Evolutionary conservation across 2,888 invertebrate species (phyloP).

Genomic region (Escarpia spicata): DNA sequence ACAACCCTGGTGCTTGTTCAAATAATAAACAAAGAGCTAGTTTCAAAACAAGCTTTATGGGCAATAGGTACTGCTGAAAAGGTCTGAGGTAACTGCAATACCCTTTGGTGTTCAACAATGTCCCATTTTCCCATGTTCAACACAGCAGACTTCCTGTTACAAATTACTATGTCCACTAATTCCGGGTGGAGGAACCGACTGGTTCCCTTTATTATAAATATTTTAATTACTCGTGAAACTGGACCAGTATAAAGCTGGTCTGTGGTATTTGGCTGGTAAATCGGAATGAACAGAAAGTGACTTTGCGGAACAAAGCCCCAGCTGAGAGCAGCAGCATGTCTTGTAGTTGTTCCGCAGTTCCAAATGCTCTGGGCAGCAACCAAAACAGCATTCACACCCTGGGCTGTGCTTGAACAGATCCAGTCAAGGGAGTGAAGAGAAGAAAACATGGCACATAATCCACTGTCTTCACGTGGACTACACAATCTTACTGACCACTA

Average conservation of each 20-base stretch:
- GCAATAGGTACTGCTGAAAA: too few species aligned
- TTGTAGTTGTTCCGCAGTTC: neutral
- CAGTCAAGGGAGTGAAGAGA: neutral
- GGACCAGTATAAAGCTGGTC: neutral
- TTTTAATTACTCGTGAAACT: neutral
- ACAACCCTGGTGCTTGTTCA: too few species aligned
- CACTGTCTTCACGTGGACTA: neutral
- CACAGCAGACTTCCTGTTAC: too few species aligned
- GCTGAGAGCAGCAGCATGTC: neutral
- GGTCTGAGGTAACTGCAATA: too few species aligned
- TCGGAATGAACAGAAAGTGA: neutral
- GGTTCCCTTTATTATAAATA: neutral
- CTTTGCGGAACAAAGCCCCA: slow-evolving; percentile 1
- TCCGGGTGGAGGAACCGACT: too few species aligned
- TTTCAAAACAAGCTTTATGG: too few species aligned
- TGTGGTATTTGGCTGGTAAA: neutral
- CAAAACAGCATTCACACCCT: neutral
- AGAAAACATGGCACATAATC: neutral
- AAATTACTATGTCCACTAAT: too few species aligned
- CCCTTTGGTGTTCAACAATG: too few species aligned
- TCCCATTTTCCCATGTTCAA: too few species aligned
- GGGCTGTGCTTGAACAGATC: neutral
- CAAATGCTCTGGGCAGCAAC: neutral
- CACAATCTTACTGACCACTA: neutral
- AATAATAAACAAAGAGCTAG: too few species aligned